Conservation (phyloP, 37 sponge, comb jelly and placozoan species). For the Aplysina aerophoba region DNA sequence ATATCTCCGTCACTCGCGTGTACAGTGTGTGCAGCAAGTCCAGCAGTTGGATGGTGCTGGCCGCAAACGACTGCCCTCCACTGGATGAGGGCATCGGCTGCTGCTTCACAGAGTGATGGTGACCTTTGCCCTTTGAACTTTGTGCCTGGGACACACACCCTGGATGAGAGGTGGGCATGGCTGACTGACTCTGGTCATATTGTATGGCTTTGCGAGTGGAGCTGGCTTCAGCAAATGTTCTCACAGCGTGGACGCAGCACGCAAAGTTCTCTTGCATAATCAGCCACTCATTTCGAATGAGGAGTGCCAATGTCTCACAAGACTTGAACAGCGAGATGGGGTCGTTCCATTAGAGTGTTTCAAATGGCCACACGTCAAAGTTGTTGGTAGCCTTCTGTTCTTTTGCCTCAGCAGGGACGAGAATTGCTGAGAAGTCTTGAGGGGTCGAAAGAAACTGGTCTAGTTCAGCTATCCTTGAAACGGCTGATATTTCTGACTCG, state of each 20-base stretch:
- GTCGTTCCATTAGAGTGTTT: background rate
- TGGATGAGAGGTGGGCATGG: background rate
- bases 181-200: constrained; percentile 24
- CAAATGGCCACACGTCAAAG: constrained; percentile 24
- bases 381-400: background rate
- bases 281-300: constrained; percentile 37
- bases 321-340: constrained; percentile 50
- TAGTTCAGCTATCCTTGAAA: no score
- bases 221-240: constrained; percentile 61
- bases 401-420: background rate
- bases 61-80: constrained; percentile 32
- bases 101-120: background rate
- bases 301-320: constrained; percentile 45
- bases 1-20: constrained; percentile 27
- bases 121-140: background rate
- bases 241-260: constrained; percentile 58
- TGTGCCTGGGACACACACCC: background rate
- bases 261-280: constrained; percentile 60
- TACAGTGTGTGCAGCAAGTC: constrained; percentile 78
- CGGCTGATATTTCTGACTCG: no score
- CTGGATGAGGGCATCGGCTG: background rate
- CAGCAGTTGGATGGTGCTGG: constrained; percentile 63
- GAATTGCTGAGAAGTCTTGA: no score
- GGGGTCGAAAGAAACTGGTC: no score
- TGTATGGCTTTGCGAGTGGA: constrained; percentile 27